Evolutionary conservation across 2,797 vertebrate species (phyloP), one percentile per base, ranked within the genome.

Genomic region (Novumbra hubbsi): DNA sequence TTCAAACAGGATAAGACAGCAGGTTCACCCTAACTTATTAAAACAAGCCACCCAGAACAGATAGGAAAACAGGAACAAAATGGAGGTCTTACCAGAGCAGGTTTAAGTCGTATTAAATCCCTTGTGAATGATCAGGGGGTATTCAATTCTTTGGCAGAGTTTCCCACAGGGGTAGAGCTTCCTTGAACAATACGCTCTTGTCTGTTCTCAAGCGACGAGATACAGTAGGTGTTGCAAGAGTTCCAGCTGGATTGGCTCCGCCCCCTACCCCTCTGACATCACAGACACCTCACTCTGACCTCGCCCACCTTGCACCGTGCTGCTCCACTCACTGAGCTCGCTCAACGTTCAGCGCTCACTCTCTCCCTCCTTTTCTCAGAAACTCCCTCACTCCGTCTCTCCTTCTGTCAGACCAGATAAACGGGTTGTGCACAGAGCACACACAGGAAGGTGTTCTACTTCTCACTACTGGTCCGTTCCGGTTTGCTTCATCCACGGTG

Each of bases 181-280:
- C 87, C 80, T 81, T 57, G 80, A 93, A 94, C 93, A 94, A 94
- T 92, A 86, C 90, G 73, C 88, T 87, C 92, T 92, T 93, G 89
- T 94, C 86, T 92, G 87, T 80, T 91, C 86, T 90, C 80, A 84
- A 74, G 82, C 69, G 87, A 82, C 73, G 79, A 87, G 86, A 92
- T 91, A 45, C 41, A 12, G 41, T 45, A 96, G 95, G 94, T 95
- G 95, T 95, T 84, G 92, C 94, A 94, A 92, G 32, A 88, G 88
- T 93, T 90, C 86, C 93, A 92, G 89, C 87, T 81, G 83, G 85
- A 68, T 45, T 68, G 73, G 78, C 89, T 90, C 87, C 92, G 67
- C 92, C 84, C 84, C 77, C 73, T 17, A 8, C 81, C 75, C 88
- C 89, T 92, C 91, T 94, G 93, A 95, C 94, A 93, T 96, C 96